These are phyloP conservation scores for Pararge aegeria DNA, from an alignment of 1,140 invertebrate species.

Conservation along the genomic window DNA sequence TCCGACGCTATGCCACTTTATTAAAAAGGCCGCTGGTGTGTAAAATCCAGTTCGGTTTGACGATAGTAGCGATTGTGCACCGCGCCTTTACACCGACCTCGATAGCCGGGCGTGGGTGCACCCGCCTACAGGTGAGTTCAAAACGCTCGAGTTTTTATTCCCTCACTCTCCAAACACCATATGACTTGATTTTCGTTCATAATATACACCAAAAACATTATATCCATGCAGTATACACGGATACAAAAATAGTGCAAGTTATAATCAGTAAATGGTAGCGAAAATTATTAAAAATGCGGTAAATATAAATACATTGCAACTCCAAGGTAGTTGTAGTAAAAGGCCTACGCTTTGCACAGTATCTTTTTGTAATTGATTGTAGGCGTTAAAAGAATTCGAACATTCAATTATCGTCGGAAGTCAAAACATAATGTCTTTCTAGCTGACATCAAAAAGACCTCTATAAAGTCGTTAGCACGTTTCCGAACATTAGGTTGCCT, in stretches of 20 bases:
- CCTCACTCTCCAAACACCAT: constrained; percentile 1
- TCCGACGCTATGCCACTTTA: no score
- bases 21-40: no score
- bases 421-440: background rate
- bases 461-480: background rate
- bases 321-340: background rate
- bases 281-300: no score
- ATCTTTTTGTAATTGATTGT: background rate
- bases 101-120: constrained; percentile 27
- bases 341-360: background rate
- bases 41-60: background rate
- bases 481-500: background rate
- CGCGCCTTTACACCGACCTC: constrained; percentile 25
- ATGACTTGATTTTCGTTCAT: constrained; percentile 21
- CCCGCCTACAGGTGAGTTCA: constrained; percentile 50
- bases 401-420: background rate
- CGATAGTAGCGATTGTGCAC: constrained; percentile 11
- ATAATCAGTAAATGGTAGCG: no score
- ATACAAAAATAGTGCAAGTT: no score
- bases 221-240: background rate
- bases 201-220: background rate
- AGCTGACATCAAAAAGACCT: background rate
- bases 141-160: constrained; percentile 10
- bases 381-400: constrained; percentile 3
- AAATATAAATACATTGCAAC: no score